Evolutionary conservation across 2,888 invertebrate species (phyloP), one percentile per base, ranked within the genome.

Genomic region (Tuta absoluta): DNA sequence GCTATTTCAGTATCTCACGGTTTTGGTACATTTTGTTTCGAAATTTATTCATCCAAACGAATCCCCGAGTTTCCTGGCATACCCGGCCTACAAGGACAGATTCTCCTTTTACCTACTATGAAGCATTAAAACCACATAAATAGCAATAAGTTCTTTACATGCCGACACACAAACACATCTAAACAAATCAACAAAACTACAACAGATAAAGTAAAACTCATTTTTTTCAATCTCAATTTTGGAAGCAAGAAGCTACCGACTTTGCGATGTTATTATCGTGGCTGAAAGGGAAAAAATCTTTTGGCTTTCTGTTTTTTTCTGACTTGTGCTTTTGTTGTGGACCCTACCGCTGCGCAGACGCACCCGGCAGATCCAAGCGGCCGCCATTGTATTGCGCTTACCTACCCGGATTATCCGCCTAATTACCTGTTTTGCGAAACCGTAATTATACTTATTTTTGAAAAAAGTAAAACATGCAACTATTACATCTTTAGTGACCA

Each of bases 211-310:
- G 74, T 73, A 75, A 61, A 71, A 68, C 69, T 79, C 80, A 86
- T 86, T 89, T 88, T 85, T 77, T 69, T 41, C 61, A 64, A 71
- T 76, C 73, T 76, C 80, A 77, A 81, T 82, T 81, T 75, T 78
- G 76, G 86, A 87, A 87, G 88, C 87, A 86, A 89, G 89, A 90
- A 91, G 90, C 91, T 90, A 89, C 89, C 91, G 89, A 89, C 90
- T 90, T 90, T 80, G 75, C 82, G 86, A 86, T 88, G 85, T 86
- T 87, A 86, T 87, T 88, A 87, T 62, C 23, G 33, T 33, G 84
- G 82, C 70, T 77, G 72, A n/a, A 33, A 3, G 4, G 8, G n/a
- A 56, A 56, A 56, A 56, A 10, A 53, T 48, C 48, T 51, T 21
- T 51, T 51, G 21, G 23, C n/a, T 11, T 45, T n/a, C 1, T 17